These are phyloP conservation scores for Uromys caudimaculatus DNA, from an alignment of 2,797 vertebrate genomes.

Conservation along the genomic window DNA sequence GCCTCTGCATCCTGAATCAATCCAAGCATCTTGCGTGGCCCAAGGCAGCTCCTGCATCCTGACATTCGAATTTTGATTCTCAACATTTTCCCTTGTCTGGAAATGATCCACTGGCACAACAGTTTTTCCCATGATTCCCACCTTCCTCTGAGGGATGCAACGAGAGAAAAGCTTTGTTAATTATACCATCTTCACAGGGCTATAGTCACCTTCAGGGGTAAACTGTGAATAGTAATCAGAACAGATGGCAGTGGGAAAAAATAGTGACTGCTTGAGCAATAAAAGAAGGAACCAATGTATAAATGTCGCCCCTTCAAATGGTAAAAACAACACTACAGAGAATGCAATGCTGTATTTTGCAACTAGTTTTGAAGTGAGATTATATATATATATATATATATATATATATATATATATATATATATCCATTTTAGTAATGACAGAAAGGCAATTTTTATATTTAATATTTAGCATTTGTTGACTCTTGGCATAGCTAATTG, in stretches of 20 bases:
- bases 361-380: constrained; percentile 31
- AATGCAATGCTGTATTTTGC: constrained; percentile 40
- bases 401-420: no score
- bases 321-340: constrained; percentile 41
- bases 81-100: constrained; percentile 36
- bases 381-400: background rate
- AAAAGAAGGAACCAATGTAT: constrained; percentile 52
- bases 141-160: constrained; percentile 16
- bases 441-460: constrained; percentile 59
- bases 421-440: constrained; percentile 44
- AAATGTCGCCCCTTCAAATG: constrained; percentile 44
- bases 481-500: constrained; percentile 52
- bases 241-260: constrained; percentile 51
- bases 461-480: constrained; percentile 67
- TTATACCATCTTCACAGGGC: constrained; percentile 9
- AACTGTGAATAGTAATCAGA: constrained; percentile 56
- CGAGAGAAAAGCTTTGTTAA: constrained; percentile 51
- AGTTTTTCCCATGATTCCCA: background rate
- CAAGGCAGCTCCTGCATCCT: background rate
- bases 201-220: constrained; percentile 33
- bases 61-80: constrained; percentile 15
- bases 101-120: background rate
- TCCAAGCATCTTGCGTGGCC: background rate
- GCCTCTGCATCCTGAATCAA: background rate
- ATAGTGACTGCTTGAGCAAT: constrained; percentile 57